These are phyloP conservation scores for Calephelis nemesis DNA, from an alignment of 1,140 invertebrate genomes.

Conservation along the genomic window DNA sequence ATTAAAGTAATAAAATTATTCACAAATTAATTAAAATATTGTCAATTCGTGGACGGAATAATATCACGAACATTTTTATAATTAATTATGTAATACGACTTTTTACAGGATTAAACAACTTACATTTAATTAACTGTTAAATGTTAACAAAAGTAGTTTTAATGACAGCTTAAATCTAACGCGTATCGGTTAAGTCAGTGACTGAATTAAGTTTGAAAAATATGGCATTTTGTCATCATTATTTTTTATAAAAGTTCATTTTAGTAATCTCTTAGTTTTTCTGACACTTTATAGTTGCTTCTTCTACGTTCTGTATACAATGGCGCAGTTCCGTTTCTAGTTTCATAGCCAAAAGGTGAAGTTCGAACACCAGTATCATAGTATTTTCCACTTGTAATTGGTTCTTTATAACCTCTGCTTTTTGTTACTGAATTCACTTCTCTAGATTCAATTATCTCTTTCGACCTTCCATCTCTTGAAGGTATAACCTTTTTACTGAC, in stretches of 20 bases:
- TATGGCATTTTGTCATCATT: slow-evolving; percentile 58
- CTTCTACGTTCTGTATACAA: slow-evolving; percentile 65
- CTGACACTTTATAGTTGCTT: slow-evolving; percentile 74
- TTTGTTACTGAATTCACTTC: slow-evolving; percentile 85
- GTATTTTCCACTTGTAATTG: slow-evolving; percentile 67
- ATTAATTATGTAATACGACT: slow-evolving; percentile 69
- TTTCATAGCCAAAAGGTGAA: slow-evolving; percentile 61
- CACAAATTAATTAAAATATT: slow-evolving; percentile 6
- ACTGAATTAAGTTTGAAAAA: slow-evolving; percentile 48
- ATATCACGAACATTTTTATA: slow-evolving; percentile 60
- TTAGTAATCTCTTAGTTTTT: slow-evolving; percentile 77
- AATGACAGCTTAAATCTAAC: slow-evolving; percentile 49
- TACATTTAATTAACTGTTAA: slow-evolving; percentile 47
- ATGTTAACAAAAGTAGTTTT: slow-evolving; percentile 47
- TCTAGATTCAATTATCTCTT: slow-evolving; percentile 84
- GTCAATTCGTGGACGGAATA: slow-evolving; percentile 61
- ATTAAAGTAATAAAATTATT: too few species aligned
- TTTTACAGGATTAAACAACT: slow-evolving; percentile 65
- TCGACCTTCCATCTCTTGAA: slow-evolving; percentile 80
- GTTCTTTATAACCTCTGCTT: slow-evolving; percentile 79
- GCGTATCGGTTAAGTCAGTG: slow-evolving; percentile 61
- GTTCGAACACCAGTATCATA: slow-evolving; percentile 73
- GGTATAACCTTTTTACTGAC: slow-evolving; percentile 84
- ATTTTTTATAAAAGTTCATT: slow-evolving; percentile 22
- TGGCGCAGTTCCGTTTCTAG: slow-evolving; percentile 57